phyloP scores from a whole-genome alignment of 2,888 invertebrate species.

The Pseudococcus jackbeardsleyi region DNA sequence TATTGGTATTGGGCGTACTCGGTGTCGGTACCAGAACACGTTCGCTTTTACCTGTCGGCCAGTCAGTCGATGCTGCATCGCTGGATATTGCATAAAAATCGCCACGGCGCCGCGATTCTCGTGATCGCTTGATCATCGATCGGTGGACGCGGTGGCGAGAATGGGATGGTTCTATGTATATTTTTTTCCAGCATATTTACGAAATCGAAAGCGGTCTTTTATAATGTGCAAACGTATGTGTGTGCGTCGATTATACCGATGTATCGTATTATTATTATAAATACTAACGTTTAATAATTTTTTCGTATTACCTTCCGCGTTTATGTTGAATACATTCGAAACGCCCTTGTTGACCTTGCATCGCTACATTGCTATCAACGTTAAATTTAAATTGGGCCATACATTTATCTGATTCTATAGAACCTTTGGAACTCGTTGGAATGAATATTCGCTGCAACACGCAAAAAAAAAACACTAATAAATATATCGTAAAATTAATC shows the following conservation, averaged over 20 bases:
- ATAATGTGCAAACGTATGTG: not conserved
- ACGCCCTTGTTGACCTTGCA: slow-evolving; percentile 62
- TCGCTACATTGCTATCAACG: slow-evolving; percentile 48
- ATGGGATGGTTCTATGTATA: not conserved
- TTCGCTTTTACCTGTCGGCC: slow-evolving; percentile 1
- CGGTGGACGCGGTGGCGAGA: not conserved
- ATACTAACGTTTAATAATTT: slow-evolving; percentile 6
- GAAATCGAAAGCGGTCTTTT: slow-evolving; percentile 6
- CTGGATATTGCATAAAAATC: slow-evolving; percentile 3
- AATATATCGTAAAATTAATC: not conserved
- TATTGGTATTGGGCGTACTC: not conserved
- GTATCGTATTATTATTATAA: slow-evolving; percentile 2
- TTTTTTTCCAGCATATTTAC: slow-evolving; percentile 1
- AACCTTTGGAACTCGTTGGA: slow-evolving; percentile 45
- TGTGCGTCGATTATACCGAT: not conserved
- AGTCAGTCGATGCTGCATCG: not conserved
- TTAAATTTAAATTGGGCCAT: slow-evolving; percentile 56
- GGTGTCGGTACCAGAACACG: not conserved
- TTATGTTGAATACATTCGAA: slow-evolving; percentile 55
- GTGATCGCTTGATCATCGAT: slow-evolving; percentile 1
- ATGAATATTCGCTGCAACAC: slow-evolving; percentile 38
- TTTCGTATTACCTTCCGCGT: slow-evolving; percentile 48
- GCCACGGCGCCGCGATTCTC: not conserved
- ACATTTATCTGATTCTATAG: slow-evolving; percentile 6
- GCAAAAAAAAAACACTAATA: not conserved